Evolutionary conservation across 1,140 invertebrate genomes (phyloP), one percentile per base, ranked within the genome.

Genomic region (Berghia stephanieae): DNA sequence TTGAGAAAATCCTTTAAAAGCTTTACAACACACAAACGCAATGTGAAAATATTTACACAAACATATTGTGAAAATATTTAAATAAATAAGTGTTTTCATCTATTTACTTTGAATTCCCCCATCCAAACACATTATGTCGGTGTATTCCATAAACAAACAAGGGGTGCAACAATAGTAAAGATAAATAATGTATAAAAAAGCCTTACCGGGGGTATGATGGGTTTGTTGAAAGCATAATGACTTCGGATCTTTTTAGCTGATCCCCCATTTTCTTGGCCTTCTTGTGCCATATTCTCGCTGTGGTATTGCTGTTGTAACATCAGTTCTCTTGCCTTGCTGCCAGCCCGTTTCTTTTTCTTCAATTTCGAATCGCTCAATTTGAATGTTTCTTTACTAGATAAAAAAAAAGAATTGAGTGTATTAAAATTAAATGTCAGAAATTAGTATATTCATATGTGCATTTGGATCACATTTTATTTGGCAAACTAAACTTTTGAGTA

Each of bases 211-310:
- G 85, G 85, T 49, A 86, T 82, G 4, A 81, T 72, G 1, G 84
- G 82, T 78, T 87, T 85, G 72, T 86, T 86, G 72, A 83, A 87
- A 38, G 84, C 82, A 79, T 88, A 88, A 63, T 85, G 84, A 81
- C 85, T 86, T 52, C 80, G 79, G 57, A 83, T 77, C 43, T 79
- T 80, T 43, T 80, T 83, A 55, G 40, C 5, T 42, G n/a, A 43
- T 69, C 34, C 63, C 18, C 8, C 27, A 34, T 34, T 34, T 42
- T 73, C 21, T 76, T 31, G 27, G n/a, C 34, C 42, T 18, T n/a
- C 3, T 1, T 1, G 49, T 27, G n/a, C 55, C 42, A 27, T 71
- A 0, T 24, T 6, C 69, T 73, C 38, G 60, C 10, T 38, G 18
- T 31, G 66, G 13, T 70, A 70, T 40, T 85, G 80, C 40, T 86